A percentile compares a stretch with the other conserved stretches of the same genome.
Conservation (phyloP, 2,888 invertebrate species). For the Apamea anceps region DNA sequence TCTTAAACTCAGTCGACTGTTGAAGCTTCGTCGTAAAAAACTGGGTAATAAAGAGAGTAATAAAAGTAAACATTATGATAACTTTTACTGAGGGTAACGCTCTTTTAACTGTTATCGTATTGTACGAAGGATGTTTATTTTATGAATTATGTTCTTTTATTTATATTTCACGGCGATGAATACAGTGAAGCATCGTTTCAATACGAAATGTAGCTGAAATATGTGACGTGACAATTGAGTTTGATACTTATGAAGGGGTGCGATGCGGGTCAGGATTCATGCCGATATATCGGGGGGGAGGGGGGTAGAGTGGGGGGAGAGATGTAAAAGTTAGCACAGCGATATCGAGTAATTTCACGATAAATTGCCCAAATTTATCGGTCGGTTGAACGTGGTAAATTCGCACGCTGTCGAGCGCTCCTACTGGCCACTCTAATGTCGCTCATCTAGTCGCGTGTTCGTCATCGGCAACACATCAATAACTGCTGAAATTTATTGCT, state of each 20-base stretch:
- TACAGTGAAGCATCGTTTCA: conserved; percentile 35
- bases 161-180: conserved; percentile 44
- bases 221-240: conserved; percentile 49
- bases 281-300: conserved; percentile 51
- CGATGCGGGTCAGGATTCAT: conserved; percentile 50
- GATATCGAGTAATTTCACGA: conserved; percentile 80
- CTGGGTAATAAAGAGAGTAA: conserved; percentile 70
- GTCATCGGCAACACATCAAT: conserved; percentile 71
- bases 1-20: conserved; percentile 54
- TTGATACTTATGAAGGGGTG: conserved; percentile 35
- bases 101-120: conserved; percentile 68
- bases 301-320: conserved; percentile 39
- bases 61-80: conserved; percentile 76
- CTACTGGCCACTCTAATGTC: conserved; percentile 63
- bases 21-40: conserved; percentile 69
- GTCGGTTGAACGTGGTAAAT: conserved; percentile 77
- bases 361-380: conserved; percentile 82
- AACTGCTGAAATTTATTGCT: conserved; percentile 23
- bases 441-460: conserved; percentile 70
- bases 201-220: conserved; percentile 41
- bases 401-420: conserved; percentile 67
- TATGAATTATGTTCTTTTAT: conserved; percentile 61
- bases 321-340: conserved; percentile 69
- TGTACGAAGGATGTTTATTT: conserved; percentile 60
- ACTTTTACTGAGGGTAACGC: conserved; percentile 69